Percentiles rank a stretch among this genome's conserved stretches.
phyloP scores from a whole-genome alignment of 2,888 invertebrate species.

The Drosophila koepferae region DNA sequence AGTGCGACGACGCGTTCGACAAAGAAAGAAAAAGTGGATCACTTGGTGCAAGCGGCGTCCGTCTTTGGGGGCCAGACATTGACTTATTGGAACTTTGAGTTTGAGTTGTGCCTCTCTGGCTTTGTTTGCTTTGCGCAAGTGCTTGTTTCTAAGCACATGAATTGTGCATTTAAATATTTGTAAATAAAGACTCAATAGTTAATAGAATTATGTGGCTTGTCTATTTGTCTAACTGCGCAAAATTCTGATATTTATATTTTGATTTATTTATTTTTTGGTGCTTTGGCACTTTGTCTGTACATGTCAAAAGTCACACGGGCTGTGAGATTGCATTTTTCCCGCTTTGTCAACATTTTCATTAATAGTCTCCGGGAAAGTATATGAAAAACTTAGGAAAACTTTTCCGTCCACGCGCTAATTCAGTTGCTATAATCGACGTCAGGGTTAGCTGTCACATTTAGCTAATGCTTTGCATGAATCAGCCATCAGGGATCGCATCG shows the following conservation, averaged over 20 bases:
- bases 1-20: slow-evolving; percentile 45
- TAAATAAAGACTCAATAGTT: neutral
- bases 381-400: slow-evolving; percentile 42
- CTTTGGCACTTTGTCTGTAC: neutral
- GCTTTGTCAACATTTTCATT: slow-evolving; percentile 5
- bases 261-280: neutral
- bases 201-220: neutral
- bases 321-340: slow-evolving; percentile 26
- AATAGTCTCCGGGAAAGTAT: slow-evolving; percentile 29
- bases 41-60: slow-evolving; percentile 44
- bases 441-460: slow-evolving; percentile 25
- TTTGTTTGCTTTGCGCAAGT: slow-evolving; percentile 3
- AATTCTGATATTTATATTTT: neutral
- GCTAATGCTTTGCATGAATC: slow-evolving; percentile 34
- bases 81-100: slow-evolving; percentile 31
- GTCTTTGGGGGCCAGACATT: slow-evolving; percentile 21
- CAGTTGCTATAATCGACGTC: slow-evolving; percentile 14
- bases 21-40: slow-evolving; percentile 33
- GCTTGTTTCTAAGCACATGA: neutral
- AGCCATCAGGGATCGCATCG: slow-evolving; percentile 14
- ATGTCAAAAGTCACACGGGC: slow-evolving; percentile 43
- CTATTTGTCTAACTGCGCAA: slow-evolving; percentile 7
- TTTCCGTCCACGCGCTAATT: slow-evolving; percentile 11
- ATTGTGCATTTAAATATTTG: slow-evolving; percentile 1
- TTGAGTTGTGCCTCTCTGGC: slow-evolving; percentile 9